Evolutionary conservation across 53 echinoderm and acorn worm species (phyloP).

Genomic region (Crossaster papposus): DNA sequence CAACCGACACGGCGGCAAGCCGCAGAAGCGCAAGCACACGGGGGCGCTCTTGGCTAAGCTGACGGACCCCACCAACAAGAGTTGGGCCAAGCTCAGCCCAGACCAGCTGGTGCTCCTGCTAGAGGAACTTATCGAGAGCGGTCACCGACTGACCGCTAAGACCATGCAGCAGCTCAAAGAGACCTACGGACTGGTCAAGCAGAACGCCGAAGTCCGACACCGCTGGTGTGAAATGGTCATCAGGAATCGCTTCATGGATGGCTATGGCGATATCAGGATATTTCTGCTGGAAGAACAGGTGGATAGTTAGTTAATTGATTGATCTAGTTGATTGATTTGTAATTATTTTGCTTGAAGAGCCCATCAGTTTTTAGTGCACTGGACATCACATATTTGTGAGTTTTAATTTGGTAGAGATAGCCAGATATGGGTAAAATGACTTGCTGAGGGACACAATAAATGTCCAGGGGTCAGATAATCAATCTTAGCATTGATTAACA

Average conservation of each 20-base stretch:
- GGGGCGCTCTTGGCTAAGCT: constrained; percentile 61
- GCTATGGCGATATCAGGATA: constrained; percentile 76
- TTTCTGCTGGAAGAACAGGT: constrained; percentile 94
- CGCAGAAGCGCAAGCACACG: constrained; percentile 63
- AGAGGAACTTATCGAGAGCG: constrained; percentile 64
- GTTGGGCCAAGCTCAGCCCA: constrained; percentile 60
- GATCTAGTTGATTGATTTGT: too few relatives aligned
- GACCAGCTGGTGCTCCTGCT: constrained; percentile 78
- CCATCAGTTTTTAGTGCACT: too few relatives aligned
- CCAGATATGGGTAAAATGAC: too few relatives aligned
- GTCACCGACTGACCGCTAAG: constrained; percentile 56
- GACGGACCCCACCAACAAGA: constrained; percentile 60
- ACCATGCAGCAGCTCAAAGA: constrained; percentile 67
- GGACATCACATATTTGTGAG: too few relatives aligned
- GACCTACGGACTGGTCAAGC: constrained; percentile 59
- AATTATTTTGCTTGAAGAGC: too few relatives aligned
- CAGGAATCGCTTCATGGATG: constrained; percentile 68
- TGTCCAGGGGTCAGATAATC: too few relatives aligned
- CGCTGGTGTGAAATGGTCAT: constrained; percentile 94
- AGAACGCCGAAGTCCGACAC: constrained; percentile 83
- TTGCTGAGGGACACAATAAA: too few relatives aligned
- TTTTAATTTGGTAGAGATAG: too few relatives aligned
- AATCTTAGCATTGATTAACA: too few relatives aligned
- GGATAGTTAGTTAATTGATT: background rate
- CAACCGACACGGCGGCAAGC: constrained; percentile 55